phyloP scores from a whole-genome alignment of 2,888 invertebrate species.

The Oscheius sp. region DNA sequence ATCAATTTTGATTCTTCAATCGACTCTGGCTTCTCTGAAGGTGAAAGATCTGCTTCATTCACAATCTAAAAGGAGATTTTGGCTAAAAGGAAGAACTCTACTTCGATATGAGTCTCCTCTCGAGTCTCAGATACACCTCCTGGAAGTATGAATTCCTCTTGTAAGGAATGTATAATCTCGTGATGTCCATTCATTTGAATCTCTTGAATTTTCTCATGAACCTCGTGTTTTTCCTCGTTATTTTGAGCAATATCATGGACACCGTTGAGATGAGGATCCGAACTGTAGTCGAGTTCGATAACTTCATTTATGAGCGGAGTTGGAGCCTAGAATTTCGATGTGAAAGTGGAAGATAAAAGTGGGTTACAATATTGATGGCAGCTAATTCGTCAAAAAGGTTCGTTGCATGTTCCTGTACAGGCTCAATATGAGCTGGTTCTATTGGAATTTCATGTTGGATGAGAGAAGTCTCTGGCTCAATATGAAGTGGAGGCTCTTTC shows the following conservation, averaged over 20 bases:
- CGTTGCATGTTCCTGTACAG: not conserved
- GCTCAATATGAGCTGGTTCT: not conserved
- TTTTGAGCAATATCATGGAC: no score
- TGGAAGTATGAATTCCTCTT: not conserved
- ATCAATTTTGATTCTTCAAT: not conserved
- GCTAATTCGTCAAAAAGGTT: not conserved
- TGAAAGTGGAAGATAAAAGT: not conserved
- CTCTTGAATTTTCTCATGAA: not conserved
- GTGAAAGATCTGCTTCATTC: no score
- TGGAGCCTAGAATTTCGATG: not conserved
- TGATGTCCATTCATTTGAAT: not conserved
- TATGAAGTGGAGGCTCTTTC: not conserved
- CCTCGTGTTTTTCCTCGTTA: no score
- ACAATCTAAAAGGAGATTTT: not conserved
- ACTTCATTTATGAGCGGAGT: not conserved
- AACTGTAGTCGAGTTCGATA: not conserved
- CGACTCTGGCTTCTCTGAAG: slow-evolving; percentile 13
- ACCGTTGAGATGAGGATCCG: no score
- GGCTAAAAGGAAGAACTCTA: not conserved
- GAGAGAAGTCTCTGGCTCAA: not conserved
- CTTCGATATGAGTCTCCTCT: no score
- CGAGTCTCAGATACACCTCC: slow-evolving; percentile 6
- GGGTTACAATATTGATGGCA: not conserved
- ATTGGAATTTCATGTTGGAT: not conserved
- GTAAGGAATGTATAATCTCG: no score